Evolutionary conservation across 1,140 invertebrate species (phyloP).

Genomic region (Parasteatoda tepidariorum): DNA sequence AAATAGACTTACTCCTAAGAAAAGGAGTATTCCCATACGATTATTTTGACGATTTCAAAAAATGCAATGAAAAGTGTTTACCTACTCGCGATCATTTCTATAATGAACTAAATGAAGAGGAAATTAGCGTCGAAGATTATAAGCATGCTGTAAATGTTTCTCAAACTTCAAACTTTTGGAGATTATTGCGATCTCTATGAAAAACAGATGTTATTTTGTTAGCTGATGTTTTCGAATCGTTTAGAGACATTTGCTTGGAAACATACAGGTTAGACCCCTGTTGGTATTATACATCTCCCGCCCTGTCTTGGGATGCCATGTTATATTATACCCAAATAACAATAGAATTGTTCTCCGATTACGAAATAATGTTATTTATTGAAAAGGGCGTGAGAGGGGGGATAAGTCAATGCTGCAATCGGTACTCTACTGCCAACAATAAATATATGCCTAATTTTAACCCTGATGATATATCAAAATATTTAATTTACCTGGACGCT

Average conservation of each 20-base stretch:
- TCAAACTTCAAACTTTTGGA: no score
- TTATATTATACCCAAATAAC: no score
- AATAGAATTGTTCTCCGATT: no score
- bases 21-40: conserved; percentile 1
- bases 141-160: no score
- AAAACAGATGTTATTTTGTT: no score
- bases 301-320: background rate
- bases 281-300: background rate
- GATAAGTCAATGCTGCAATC: conserved; percentile 29
- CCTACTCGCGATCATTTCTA: background rate
- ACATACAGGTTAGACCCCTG: background rate
- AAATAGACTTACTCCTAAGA: background rate
- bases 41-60: background rate
- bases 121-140: background rate
- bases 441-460: conserved; percentile 61
- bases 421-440: conserved; percentile 64
- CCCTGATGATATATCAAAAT: conserved; percentile 58
- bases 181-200: no score
- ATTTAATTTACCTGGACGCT: conserved; percentile 64
- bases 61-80: background rate
- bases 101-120: background rate
- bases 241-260: background rate
- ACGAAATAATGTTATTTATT: no score
- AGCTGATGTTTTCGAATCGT: no score
- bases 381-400: background rate